Percentiles rank a stretch among this genome's conserved stretches.
These are phyloP conservation scores for Sarcophaga carnaria DNA, from an alignment of 2,888 invertebrate genomes.

Conservation along the genomic window DNA sequence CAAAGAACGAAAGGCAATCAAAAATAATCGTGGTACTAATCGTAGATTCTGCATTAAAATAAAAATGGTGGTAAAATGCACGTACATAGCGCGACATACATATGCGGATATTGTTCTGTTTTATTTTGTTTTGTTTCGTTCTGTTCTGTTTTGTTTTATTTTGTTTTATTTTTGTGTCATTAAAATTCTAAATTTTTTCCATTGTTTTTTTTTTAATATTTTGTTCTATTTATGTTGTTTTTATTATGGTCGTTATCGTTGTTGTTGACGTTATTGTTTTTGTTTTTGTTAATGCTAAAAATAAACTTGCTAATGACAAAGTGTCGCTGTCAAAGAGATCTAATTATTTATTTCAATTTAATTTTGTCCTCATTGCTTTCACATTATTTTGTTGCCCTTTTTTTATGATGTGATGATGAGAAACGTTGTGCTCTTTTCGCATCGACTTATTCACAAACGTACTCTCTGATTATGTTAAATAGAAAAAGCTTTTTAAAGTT, in stretches of 20 bases:
- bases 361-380: slow-evolving; percentile 44
- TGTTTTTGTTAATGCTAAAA: slow-evolving; percentile 4
- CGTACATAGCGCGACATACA: no score
- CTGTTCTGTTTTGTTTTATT: no score
- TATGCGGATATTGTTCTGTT: no score
- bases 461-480: slow-evolving; percentile 30
- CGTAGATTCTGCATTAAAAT: no score
- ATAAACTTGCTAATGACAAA: slow-evolving; percentile 50
- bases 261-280: slow-evolving; percentile 15
- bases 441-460: slow-evolving; percentile 3
- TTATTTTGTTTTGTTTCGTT: no score
- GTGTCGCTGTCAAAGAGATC: slow-evolving; percentile 44
- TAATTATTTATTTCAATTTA: slow-evolving; percentile 61
- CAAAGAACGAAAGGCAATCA: no score
- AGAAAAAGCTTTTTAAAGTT: slow-evolving; percentile 26
- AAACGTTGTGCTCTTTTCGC: slow-evolving; percentile 9
- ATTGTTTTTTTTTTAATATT: background rate
- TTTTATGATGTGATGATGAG: background rate
- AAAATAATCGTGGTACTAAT: no score
- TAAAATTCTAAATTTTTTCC: slow-evolving; percentile 6
- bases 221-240: background rate
- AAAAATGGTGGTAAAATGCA: no score
- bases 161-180: slow-evolving; percentile 1
- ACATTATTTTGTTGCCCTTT: slow-evolving; percentile 8
- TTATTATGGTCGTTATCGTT: background rate